Percentiles rank a stretch among this genome's conserved stretches.
Conservation (phyloP, 2,113 vertebrate species). For the Stegastes partitus region DNA sequence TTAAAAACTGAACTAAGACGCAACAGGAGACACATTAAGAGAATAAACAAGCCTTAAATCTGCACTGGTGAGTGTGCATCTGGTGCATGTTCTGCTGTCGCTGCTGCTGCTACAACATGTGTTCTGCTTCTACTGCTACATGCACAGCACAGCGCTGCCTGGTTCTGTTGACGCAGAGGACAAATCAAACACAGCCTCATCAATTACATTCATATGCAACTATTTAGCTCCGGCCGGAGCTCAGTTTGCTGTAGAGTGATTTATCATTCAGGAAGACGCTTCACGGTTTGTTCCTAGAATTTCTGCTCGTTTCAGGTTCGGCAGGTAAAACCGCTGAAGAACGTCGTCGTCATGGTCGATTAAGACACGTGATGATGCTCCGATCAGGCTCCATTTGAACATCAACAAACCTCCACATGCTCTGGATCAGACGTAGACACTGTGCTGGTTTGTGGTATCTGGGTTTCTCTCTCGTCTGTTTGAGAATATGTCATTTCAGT, state of each 20-base stretch:
- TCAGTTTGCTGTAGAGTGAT: no score
- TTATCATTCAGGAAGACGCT: no score
- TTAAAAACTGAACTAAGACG: constrained; percentile 20
- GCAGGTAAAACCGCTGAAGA: not conserved
- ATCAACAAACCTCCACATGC: not conserved
- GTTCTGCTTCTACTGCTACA: constrained; percentile 16
- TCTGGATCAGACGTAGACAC: no score
- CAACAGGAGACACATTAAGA: constrained; percentile 2
- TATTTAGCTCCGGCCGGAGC: no score
- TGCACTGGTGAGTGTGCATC: not conserved
- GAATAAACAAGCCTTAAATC: constrained; percentile 13
- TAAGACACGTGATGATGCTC: not conserved
- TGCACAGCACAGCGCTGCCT: not conserved
- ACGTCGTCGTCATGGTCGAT: not conserved
- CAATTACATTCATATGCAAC: no score
- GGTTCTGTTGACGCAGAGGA: no score
- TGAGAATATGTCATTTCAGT: no score
- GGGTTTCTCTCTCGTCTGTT: no score
- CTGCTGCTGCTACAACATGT: not conserved
- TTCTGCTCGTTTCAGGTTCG: no score
- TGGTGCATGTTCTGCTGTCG: not conserved
- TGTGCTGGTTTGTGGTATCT: no score
- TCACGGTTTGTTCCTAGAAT: no score
- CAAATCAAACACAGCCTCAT: no score
- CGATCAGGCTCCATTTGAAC: not conserved